Percentiles rank a stretch among this genome's conserved stretches.
These are phyloP conservation scores for Nineta flava DNA, from an alignment of 2,888 invertebrate species.

Conservation along the genomic window DNA sequence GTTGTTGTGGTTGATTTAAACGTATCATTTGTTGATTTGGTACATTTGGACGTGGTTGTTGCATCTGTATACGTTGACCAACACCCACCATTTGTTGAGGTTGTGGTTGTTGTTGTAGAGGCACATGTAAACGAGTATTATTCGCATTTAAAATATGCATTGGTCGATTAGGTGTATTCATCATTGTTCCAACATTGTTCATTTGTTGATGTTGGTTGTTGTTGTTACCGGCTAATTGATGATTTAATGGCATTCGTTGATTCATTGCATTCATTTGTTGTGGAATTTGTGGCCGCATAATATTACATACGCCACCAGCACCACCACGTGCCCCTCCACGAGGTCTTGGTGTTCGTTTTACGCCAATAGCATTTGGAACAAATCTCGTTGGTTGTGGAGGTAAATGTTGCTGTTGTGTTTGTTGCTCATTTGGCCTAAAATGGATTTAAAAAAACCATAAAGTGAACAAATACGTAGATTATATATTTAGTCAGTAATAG, in stretches of 20 bases:
- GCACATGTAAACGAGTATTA: too few species aligned
- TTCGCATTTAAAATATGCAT: background rate
- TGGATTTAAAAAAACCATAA: background rate
- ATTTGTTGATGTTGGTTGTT: background rate
- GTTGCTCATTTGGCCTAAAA: background rate
- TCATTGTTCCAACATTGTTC: too few species aligned
- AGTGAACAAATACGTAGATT: too few species aligned
- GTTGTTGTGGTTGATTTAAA: too few species aligned
- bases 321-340: background rate
- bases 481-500: too few species aligned
- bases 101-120: too few species aligned
- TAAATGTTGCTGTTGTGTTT: slow-evolving; percentile 2
- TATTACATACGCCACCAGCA: background rate
- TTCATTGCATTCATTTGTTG: background rate
- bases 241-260: slow-evolving; percentile 1
- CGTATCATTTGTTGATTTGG: background rate
- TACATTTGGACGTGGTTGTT: background rate
- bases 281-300: background rate
- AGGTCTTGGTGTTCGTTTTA: background rate
- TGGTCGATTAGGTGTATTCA: too few species aligned
- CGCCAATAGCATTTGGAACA: background rate
- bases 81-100: too few species aligned
- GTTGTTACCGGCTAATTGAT: background rate
- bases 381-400: background rate
- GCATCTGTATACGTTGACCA: too few species aligned